These are phyloP conservation scores for Styela clava DNA, from an alignment of 23 tunicate genomes.

Conservation along the genomic window DNA sequence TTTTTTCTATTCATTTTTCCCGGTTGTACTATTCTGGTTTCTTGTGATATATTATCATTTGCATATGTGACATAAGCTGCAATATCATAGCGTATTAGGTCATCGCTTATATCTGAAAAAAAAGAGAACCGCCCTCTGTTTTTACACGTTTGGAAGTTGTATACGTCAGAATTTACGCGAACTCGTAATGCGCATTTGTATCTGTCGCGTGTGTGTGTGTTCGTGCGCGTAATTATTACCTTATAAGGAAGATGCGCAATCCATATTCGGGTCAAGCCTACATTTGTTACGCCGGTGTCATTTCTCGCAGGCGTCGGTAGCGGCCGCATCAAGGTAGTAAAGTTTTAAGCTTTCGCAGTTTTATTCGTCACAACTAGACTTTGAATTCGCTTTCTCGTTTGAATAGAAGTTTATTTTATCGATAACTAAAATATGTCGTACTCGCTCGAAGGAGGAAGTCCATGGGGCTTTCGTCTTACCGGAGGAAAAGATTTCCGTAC, in stretches of 20 bases:
- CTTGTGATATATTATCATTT: too few species aligned
- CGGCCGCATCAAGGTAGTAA: neutral
- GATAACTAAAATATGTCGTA: neutral
- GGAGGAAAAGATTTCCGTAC: slow-evolving; percentile 95
- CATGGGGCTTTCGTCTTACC: slow-evolving; percentile 96
- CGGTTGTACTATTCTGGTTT: too few species aligned
- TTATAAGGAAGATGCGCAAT: neutral
- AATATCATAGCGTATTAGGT: too few species aligned
- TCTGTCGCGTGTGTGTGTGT: neutral
- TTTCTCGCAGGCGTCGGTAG: neutral
- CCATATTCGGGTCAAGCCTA: neutral
- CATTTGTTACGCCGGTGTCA: neutral
- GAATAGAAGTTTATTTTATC: neutral
- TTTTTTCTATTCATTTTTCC: too few species aligned
- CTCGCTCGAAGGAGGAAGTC: slow-evolving; percentile 80
- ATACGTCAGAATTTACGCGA: too few species aligned
- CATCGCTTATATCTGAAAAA: too few species aligned
- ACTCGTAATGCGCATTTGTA: too few species aligned
- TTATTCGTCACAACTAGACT: neutral
- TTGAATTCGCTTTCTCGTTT: too few species aligned
- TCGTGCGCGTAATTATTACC: neutral
- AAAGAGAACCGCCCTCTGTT: too few species aligned
- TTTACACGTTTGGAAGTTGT: too few species aligned
- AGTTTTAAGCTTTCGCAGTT: neutral
- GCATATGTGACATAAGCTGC: too few species aligned